A percentile compares a stretch with the other conserved stretches of the same genome.
phyloP scores from a whole-genome alignment of 2,888 invertebrate species.

The Blera fallax region DNA sequence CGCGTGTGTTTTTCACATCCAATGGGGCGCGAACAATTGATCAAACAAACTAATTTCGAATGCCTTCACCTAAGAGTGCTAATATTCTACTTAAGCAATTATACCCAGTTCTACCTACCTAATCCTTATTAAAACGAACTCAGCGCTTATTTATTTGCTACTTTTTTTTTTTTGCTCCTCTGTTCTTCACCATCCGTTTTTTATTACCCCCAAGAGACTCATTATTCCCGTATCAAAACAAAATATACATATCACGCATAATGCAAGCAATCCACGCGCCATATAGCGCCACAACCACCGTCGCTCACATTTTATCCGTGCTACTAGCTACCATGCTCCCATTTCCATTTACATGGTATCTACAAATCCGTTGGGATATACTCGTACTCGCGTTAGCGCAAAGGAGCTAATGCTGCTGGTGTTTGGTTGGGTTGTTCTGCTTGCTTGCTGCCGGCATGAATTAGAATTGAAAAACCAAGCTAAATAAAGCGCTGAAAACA shows the following conservation, averaged over 20 bases:
- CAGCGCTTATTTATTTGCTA: slow-evolving; percentile 37
- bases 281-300: slow-evolving; percentile 54
- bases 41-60: slow-evolving; percentile 60
- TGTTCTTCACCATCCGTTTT: slow-evolving; percentile 31
- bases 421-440: not conserved
- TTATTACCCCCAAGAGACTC: slow-evolving; percentile 63
- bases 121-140: slow-evolving; percentile 51
- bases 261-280: slow-evolving; percentile 66
- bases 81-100: slow-evolving; percentile 42
- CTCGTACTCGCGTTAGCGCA: slow-evolving; percentile 23
- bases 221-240: slow-evolving; percentile 61
- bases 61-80: slow-evolving; percentile 35
- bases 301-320: slow-evolving; percentile 1
- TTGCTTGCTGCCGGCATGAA: slow-evolving; percentile 27
- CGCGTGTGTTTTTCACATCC: slow-evolving; percentile 33
- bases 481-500: not conserved
- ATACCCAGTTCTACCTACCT: slow-evolving; percentile 14
- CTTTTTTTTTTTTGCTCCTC: not conserved
- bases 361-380: slow-evolving; percentile 58
- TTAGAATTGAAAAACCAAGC: slow-evolving; percentile 37
- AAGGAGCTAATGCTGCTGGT: slow-evolving; percentile 35
- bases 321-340: slow-evolving; percentile 13
- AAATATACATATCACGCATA: slow-evolving; percentile 61
- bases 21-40: slow-evolving; percentile 57
- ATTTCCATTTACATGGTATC: slow-evolving; percentile 63